Base-by-base conservation (phyloP, 2,113 vertebrate genomes). In the Rhinoderma darwinii region DNA sequence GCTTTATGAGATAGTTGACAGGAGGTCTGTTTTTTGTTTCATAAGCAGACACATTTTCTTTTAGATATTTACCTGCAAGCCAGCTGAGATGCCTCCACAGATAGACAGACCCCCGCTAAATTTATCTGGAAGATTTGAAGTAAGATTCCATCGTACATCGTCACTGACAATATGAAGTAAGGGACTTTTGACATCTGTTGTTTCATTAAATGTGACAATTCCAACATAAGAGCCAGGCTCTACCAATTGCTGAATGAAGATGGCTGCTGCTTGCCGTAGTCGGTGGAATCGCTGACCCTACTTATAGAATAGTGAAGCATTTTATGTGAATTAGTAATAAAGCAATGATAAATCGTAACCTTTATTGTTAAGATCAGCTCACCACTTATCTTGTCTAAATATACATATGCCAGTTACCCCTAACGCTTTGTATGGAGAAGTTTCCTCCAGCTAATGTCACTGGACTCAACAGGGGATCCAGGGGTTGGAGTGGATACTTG, bases 221-320 rank as follows among this genome's bases (percentile, higher is more conserved):
- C 91, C 94, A 83, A 94, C 89, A 47, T 88, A 88, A 11, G 93
- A 89, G 30, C 87, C 88, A 8, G 78, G 80, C 86, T 94, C 91
- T 85, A 92, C 88, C 86, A 92, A 84, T 22, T 92, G 89, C 72
- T 86, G 89, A n/a, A 95, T 73, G 50, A 94, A 95, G 30, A 93
- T 50, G 81, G 90, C 91, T 37, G 91, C 89, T 63, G 93, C 93
- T 88, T 94, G 94, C 11, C 44, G 89, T 14, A 91, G 59, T 74
- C 15, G 89, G 54, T 88, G 35, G 12, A 94, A 72, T 72, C 92
- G 88, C 39, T 90, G 78, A 63, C 84, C 87, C 93, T 93, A 35
- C 54, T 51, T 76, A 15, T 87, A 47, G 88, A 76, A 88, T 0
- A 44, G 17, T 25, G 22, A 82, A 50, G 39, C 5, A 54, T 50